Evolutionary conservation across 2,888 invertebrate genomes (phyloP).

Genomic region (Cryptus armator): DNA sequence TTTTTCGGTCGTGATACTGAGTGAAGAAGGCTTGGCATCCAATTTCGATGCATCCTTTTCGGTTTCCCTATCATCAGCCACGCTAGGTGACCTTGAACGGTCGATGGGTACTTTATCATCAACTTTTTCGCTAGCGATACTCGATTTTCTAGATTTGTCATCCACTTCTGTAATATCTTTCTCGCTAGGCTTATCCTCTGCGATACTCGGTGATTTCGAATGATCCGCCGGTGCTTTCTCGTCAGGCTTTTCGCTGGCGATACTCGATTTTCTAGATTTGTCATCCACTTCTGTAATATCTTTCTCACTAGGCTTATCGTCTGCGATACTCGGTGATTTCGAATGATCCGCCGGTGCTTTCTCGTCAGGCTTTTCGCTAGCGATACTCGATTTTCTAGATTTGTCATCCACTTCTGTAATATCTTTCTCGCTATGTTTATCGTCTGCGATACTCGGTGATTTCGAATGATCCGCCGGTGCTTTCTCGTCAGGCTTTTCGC

Average conservation of each 20-base stretch:
- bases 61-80: conserved; percentile 11
- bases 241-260: too few relatives aligned
- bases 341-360: too few relatives aligned
- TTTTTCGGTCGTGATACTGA: conserved; percentile 52
- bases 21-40: conserved; percentile 54
- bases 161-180: too few relatives aligned
- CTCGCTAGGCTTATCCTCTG: too few relatives aligned
- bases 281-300: too few relatives aligned
- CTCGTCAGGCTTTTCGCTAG: too few relatives aligned
- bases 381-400: conserved; percentile 49
- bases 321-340: too few relatives aligned
- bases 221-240: too few relatives aligned
- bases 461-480: conserved; percentile 3
- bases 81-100: conserved; percentile 4
- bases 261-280: too few relatives aligned
- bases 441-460: conserved; percentile 55
- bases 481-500: conserved; percentile 45
- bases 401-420: neutral
- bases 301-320: too few relatives aligned
- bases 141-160: too few relatives aligned
- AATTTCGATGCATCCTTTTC: conserved; percentile 2
- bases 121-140: conserved; percentile 32
- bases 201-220: too few relatives aligned
- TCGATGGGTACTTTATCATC: conserved; percentile 2
- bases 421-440: conserved; percentile 41